These are phyloP conservation scores for Eupristina koningsbergeri DNA, from an alignment of 1,140 invertebrate species.

Conservation along the genomic window DNA sequence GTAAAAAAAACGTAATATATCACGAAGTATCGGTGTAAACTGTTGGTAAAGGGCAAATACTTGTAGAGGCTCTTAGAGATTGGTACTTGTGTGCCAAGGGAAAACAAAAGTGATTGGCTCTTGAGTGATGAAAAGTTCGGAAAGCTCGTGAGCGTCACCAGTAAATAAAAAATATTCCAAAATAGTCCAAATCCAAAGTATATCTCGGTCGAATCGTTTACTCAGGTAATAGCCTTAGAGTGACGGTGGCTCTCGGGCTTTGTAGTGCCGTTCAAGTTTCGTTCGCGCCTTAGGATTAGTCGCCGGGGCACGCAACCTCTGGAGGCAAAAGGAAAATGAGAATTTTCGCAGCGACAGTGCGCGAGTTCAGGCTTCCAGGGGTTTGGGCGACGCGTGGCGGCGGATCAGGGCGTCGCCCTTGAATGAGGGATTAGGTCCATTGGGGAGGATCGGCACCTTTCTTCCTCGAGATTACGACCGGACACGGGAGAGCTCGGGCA, in stretches of 20 bases:
- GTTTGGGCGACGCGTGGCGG: conserved; percentile 34
- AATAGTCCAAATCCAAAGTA: conserved; percentile 53
- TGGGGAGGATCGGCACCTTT: conserved; percentile 29
- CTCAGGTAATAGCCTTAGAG: conserved; percentile 58
- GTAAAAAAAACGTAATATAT: no score
- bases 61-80: neutral
- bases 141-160: no score
- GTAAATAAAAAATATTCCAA: conserved; percentile 47
- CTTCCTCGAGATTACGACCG: conserved; percentile 37
- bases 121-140: conserved; percentile 53
- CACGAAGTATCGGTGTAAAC: no score
- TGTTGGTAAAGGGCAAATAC: neutral
- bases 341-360: conserved; percentile 44
- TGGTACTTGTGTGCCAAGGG: neutral
- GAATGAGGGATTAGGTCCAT: conserved; percentile 34
- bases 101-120: conserved; percentile 25
- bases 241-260: conserved; percentile 26
- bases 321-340: conserved; percentile 50
- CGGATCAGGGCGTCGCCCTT: neutral
- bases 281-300: conserved; percentile 40
- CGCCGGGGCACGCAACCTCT: neutral
- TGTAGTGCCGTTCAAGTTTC: neutral
- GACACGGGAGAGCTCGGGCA: no score
- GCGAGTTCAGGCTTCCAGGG: neutral
- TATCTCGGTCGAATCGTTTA: conserved; percentile 52